Conservation (phyloP, 1,140 invertebrate genomes). For the Heliconius hewitsoni region DNA sequence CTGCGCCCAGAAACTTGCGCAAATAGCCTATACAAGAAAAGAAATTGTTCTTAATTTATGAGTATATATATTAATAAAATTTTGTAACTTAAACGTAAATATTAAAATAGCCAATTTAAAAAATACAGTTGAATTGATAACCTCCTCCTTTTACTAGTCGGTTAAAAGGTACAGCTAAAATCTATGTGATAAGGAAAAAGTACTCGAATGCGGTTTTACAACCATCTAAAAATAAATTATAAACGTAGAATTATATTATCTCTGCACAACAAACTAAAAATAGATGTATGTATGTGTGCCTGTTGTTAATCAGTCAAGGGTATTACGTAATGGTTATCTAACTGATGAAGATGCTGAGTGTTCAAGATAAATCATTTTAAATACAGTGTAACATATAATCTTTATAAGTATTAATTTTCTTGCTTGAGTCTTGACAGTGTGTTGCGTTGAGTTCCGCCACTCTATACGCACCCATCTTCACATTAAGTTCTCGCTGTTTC, state of each 20-base stretch:
- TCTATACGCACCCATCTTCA: not conserved
- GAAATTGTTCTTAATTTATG: no score
- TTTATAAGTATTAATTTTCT: not conserved
- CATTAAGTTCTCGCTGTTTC: no score
- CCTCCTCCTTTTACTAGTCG: no score
- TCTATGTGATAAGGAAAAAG: no score
- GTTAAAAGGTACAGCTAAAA: no score
- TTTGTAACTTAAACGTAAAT: no score
- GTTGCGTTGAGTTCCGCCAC: not conserved
- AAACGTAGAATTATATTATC: slow-evolving; percentile 1
- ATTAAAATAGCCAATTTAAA: no score
- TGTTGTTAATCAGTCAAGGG: slow-evolving; percentile 7
- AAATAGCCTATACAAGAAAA: no score
- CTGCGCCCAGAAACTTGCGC: no score
- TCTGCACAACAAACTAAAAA: not conserved
- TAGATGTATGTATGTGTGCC: not conserved
- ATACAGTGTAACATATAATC: not conserved
- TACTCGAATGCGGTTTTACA: not conserved
- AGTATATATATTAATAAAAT: no score
- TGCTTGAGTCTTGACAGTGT: not conserved
- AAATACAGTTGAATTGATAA: no score
- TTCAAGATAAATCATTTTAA: not conserved
- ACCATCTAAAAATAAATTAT: not conserved
- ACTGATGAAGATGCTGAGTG: not conserved
- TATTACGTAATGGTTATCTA: not conserved